Evolutionary conservation across 2,888 invertebrate genomes (phyloP), one percentile per base, ranked within the genome.

Genomic region (Eupithecia pulchellata): DNA sequence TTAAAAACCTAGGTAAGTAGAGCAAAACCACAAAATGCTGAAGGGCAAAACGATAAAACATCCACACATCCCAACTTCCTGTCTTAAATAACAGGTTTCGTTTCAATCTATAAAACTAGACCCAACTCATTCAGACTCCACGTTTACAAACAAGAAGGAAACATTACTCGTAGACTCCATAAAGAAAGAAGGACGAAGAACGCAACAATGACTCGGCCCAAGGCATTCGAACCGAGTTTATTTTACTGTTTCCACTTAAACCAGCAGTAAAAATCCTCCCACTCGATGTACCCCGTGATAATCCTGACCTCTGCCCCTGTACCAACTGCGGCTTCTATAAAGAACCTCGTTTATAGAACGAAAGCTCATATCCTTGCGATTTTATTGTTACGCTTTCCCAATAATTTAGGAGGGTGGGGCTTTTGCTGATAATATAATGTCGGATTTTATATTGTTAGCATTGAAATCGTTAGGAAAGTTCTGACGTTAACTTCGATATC

Each of bases 211-310:
- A 89, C 81, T 72, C 74, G 55, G 82, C 87, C 85, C 89, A 88
- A 88, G 88, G 88, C 91, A 87, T 89, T 89, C 79, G 79, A 85
- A 80, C 83, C 76, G 81, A 89, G 86, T 92, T 92, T 91, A 92
- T 91, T 90, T 91, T 89, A 91, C 87, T 89, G 89, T 85, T 82
- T 80, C 86, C 87, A 87, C 88, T 91, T 88, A 91, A 91, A 86
- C 86, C 86, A 82, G 88, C 88, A 89, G 89, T 92, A 92, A 92
- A 89, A 91, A 88, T 86, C 89, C 93, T 86, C 93, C 93, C 89
- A 93, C 92, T 82, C 90, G 75, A 88, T 89, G 88, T 89, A 84
- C 86, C 85, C 87, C 86, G 87, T 86, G 90, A 90, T 90, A 91
- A 90, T 86, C 84, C 82, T 87, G 92, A 92, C 92, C 93, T 89